Percentiles rank a stretch among this genome's conserved stretches.
Evolutionary conservation across 2,113 vertebrate species (phyloP).

Genomic region (Guaruba guarouba): DNA sequence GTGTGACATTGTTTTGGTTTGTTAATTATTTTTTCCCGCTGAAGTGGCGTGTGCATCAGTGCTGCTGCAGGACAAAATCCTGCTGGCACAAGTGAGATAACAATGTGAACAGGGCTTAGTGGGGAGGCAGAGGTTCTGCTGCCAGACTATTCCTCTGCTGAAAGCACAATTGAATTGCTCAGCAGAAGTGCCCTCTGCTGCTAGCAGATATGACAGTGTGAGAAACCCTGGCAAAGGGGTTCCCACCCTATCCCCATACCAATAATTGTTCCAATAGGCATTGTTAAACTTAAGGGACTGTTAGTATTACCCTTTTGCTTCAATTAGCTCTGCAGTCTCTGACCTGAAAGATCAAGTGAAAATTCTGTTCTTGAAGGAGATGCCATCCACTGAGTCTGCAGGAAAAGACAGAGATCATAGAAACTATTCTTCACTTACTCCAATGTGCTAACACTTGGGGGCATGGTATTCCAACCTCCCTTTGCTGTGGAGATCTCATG

Average conservation of each 20-base stretch:
- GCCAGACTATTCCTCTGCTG: background rate
- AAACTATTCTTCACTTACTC: background rate
- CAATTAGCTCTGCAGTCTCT: constrained; percentile 62
- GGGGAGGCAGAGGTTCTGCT: constrained; percentile 7
- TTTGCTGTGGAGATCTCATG: background rate
- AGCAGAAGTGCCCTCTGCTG: constrained; percentile 9
- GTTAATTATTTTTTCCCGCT: background rate
- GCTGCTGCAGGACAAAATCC: constrained; percentile 41
- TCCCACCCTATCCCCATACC: background rate
- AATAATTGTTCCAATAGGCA: background rate
- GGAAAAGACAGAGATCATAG: background rate
- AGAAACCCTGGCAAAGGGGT: background rate
- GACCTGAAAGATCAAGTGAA: constrained; percentile 77
- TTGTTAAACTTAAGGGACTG: background rate
- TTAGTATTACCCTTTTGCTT: background rate
- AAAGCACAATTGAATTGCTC: background rate
- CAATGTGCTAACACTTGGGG: background rate
- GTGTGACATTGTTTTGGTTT: constrained; percentile 2
- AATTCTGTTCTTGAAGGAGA: constrained; percentile 57
- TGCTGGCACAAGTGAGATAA: constrained; percentile 46
- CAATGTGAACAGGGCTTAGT: background rate
- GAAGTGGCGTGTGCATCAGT: constrained; percentile 4
- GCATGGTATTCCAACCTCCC: background rate
- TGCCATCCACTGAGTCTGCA: background rate
- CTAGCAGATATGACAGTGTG: background rate